Base-by-base conservation (phyloP, 35 echinoderm and acorn worm species). In the Eucidaris tribuloides region DNA sequence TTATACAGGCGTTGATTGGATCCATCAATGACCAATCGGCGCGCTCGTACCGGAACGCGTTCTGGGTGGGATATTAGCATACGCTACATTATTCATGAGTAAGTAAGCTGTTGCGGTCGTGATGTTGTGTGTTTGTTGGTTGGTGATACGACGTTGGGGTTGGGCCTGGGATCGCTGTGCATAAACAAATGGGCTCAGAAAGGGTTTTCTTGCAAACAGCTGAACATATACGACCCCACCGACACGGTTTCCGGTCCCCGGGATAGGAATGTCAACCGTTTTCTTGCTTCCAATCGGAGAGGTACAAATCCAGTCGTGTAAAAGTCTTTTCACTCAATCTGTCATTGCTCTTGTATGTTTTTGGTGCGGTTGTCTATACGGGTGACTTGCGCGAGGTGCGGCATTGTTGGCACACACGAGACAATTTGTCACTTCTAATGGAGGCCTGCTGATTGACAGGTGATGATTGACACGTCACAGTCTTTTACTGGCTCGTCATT, bases 361-460 rank as follows among this genome's bases (percentile, higher is more conserved):
- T 46, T 44, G 45, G 24, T 58, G 29, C 35, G 41, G 66, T 25
- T 74, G 66, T 60, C n/a, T n/a, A 33, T 76, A 42, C 58, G 55
- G 36, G 77, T 58, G 58, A 43, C 7, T 79, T 50, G 35, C 29
- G 56, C 68, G 20, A 41, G 59, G 37, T 81, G 76, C 78, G 62
- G 78, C 74, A 80, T 88, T 88, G 85, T 88, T 88, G 60, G 77
- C 85, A 79, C 85, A 87, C 66, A 72, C 60, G 65, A 45, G 44
- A 78, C 54, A 88, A 88, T 88, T 88, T 88, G 85, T 88, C 85
- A 88, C 44, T 45, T 88, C 77, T 88, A 88, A 88, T 88, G 85
- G 85, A 88, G 54, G 85, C 31, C 44, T 29, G 85, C 18, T 88
- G 85, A 88, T 65, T 81, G 85, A 88, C 77, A 45, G 20, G 7